phyloP scores from a whole-genome alignment of 2,113 vertebrate genomes.

The Lates calcarifer region DNA sequence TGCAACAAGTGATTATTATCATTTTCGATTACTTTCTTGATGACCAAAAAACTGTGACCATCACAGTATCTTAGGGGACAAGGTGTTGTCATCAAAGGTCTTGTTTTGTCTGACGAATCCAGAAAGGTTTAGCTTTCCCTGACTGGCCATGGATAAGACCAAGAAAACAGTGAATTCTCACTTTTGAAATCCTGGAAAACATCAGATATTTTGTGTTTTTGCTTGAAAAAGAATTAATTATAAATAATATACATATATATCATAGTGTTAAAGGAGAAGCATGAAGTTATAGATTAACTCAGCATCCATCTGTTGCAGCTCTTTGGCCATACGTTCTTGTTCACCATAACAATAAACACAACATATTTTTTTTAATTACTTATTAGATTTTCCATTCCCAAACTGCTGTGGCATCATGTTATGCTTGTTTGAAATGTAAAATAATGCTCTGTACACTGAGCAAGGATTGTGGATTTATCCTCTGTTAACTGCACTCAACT shows the following conservation, averaged over 20 bases:
- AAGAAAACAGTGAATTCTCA: background rate
- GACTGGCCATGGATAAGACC: background rate
- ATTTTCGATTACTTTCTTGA: background rate
- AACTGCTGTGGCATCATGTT: background rate
- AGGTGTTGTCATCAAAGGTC: background rate
- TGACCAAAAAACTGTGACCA: background rate
- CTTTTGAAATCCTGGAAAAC: background rate
- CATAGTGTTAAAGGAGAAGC: background rate
- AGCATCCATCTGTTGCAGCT: constrained; percentile 11
- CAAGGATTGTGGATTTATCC: background rate
- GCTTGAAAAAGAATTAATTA: background rate
- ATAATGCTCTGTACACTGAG: background rate
- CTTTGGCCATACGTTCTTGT: background rate
- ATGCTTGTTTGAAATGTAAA: background rate
- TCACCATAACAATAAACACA: constrained; percentile 2
- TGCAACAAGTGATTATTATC: background rate
- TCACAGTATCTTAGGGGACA: background rate
- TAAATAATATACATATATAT: background rate
- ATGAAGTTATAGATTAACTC: background rate
- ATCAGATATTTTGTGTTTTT: background rate
- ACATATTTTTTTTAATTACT: background rate
- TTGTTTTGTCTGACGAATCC: background rate
- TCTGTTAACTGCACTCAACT: background rate
- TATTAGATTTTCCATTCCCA: background rate
- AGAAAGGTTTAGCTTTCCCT: background rate